A percentile compares a stretch with the other conserved stretches of the same genome.
Evolutionary conservation across 2,797 vertebrate species (phyloP).

Genomic region (Myotis vivesi): DNA sequence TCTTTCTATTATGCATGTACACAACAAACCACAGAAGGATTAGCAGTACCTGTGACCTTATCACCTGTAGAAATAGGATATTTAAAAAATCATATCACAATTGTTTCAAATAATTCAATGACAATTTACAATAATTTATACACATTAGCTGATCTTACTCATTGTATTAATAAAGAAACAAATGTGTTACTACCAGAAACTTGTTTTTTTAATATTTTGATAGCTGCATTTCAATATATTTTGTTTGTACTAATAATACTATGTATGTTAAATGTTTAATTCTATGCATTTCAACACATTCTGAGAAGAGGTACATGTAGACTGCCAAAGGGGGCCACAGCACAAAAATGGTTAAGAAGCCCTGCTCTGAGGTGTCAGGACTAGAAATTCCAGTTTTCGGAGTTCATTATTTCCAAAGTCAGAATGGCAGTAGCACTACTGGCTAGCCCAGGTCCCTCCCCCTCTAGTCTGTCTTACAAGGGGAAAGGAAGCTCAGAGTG

Average conservation of each 20-base stretch:
- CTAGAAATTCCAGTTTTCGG: background rate
- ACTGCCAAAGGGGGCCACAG: background rate
- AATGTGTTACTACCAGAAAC: background rate
- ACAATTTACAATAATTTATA: background rate
- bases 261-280: slow-evolving; percentile 32
- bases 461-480: background rate
- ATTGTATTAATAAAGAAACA: slow-evolving; percentile 30
- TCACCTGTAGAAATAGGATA: background rate
- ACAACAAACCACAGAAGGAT: background rate
- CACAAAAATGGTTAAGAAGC: background rate
- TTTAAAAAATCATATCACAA: background rate
- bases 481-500: background rate
- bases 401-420: slow-evolving; percentile 1
- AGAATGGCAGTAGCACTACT: background rate
- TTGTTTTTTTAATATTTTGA: slow-evolving; percentile 48
- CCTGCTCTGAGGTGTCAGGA: background rate
- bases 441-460: background rate
- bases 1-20: background rate
- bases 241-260: background rate
- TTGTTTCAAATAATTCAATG: slow-evolving; percentile 13
- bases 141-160: background rate
- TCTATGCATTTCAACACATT: slow-evolving; percentile 36
- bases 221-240: slow-evolving; percentile 19
- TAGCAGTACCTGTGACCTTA: background rate
- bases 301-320: background rate